Base-by-base conservation (phyloP, 1,140 invertebrate genomes). In the Neodiprion pinetum region DNA sequence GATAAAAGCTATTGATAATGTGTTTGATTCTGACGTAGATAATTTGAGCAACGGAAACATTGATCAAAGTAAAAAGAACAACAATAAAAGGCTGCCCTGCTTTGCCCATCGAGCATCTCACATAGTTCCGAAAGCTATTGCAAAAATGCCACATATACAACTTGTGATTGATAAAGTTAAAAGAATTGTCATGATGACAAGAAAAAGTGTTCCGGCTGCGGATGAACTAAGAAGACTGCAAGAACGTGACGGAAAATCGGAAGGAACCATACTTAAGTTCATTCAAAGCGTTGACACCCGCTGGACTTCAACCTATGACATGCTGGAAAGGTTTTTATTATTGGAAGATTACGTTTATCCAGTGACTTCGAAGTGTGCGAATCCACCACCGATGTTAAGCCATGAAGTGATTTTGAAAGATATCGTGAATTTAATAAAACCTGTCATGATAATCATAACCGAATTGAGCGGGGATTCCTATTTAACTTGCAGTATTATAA, bases 401-500 rank as follows among this genome's bases (percentile, higher is more conserved):
- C 81, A 70, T 8, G 72, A 75, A 50, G 74, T 76, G 11, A 77
- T 81, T 67, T 9, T 84, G 14, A 74, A 76, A 72, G 79, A 77
- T 17, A 75, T 86, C 67, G 67, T 85, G 65, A 28, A 71, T 12
- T 14, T 89, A 9, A 74, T 89, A 53, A 70, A 80, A 72, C 86
- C 85, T 0, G 47, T 88, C 3, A 83, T 88, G 81, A 80, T 81
- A 72, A 86, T 83, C 10, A 89, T 85, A 8, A 85, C 79, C 50
- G 83, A 87, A 82, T 75, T 88, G 1, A 85, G 82, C 9, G 84
- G 82, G 0, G 83, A 88, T 77, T 83, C 84, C 72, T 88, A 88
- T 77, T 83, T 81, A 71, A 82, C 86, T 17, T 82, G 78, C 21
- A 84, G 83, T 69, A 86, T 82, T 72, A 73, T 87, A 0, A 88